These are phyloP conservation scores for Lycaon pictus DNA, from an alignment of 2,113 vertebrate species.

Conservation along the genomic window DNA sequence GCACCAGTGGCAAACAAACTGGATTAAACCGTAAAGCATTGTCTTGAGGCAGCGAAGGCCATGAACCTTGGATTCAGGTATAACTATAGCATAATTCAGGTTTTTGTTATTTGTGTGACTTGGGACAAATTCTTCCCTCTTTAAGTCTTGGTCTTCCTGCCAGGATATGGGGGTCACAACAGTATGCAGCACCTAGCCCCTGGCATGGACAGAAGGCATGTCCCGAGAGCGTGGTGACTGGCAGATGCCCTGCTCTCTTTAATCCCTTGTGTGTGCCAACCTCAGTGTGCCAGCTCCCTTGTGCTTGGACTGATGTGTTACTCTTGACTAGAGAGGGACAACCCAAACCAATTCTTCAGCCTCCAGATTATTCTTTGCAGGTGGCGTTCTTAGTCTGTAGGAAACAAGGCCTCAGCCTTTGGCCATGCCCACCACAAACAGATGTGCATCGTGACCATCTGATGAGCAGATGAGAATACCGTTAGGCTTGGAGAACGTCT, in stretches of 20 bases:
- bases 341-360: not conserved
- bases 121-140: not conserved
- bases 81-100: not conserved
- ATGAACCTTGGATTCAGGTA: not conserved
- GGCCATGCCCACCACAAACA: rapidly evolving
- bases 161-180: rapidly evolving
- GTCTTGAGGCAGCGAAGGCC: too few relatives aligned
- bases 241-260: too few relatives aligned
- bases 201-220: not conserved
- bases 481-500: not conserved
- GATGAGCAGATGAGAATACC: not conserved
- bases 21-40: too few relatives aligned
- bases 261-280: not conserved
- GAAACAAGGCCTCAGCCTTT: not conserved
- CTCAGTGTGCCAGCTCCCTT: not conserved
- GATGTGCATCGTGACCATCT: not conserved
- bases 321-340: not conserved
- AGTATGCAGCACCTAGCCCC: not conserved
- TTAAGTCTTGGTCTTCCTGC: not conserved
- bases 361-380: too few relatives aligned
- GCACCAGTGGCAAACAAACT: not conserved
- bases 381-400: not conserved
- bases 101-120: not conserved
- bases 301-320: not conserved
- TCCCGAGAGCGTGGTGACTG: not conserved